Conservation (phyloP, 2,797 vertebrate genomes). For the Neosalanx taihuensis region DNA sequence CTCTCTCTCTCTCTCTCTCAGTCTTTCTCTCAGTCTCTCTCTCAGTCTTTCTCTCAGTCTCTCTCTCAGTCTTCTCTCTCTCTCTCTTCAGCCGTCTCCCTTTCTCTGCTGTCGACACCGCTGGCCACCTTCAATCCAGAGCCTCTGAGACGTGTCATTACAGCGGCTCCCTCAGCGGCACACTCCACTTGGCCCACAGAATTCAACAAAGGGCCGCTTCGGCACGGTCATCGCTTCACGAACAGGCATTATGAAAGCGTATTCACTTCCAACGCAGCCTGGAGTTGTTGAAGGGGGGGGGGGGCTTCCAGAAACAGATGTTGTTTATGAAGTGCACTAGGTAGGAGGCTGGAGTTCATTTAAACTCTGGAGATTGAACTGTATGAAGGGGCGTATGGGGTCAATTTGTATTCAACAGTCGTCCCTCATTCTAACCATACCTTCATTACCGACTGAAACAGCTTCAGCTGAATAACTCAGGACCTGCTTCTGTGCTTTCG, state of each 20-base stretch:
- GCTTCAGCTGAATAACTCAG: no score
- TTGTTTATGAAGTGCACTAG: not conserved
- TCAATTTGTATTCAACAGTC: no score
- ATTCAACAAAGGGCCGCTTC: slow-evolving; percentile 20
- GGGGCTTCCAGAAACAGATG: not conserved
- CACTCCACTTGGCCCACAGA: slow-evolving; percentile 13
- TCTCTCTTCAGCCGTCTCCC: not conserved
- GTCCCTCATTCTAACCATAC: no score
- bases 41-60: no score
- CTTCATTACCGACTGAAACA: no score
- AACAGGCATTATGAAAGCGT: not conserved
- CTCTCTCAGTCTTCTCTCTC: not conserved
- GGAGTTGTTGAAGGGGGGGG: not conserved
- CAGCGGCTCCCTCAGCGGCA: slow-evolving; percentile 25
- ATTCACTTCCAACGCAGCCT: not conserved
- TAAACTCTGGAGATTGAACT: not conserved
- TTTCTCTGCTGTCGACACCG: slow-evolving; percentile 11
- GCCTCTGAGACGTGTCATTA: slow-evolving; percentile 24
- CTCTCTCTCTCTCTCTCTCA: no score
- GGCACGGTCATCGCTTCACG: slow-evolving; percentile 3
- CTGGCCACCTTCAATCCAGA: slow-evolving; percentile 15
- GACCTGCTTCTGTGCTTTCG: no score
- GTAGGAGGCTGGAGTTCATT: slow-evolving; percentile 2
- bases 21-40: no score
- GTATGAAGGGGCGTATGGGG: slow-evolving; percentile 3